A percentile compares a stretch with the other conserved stretches of the same genome.
Evolutionary conservation across 2,888 invertebrate species (phyloP).

Genomic region (Lasioglossum oenotherae): DNA sequence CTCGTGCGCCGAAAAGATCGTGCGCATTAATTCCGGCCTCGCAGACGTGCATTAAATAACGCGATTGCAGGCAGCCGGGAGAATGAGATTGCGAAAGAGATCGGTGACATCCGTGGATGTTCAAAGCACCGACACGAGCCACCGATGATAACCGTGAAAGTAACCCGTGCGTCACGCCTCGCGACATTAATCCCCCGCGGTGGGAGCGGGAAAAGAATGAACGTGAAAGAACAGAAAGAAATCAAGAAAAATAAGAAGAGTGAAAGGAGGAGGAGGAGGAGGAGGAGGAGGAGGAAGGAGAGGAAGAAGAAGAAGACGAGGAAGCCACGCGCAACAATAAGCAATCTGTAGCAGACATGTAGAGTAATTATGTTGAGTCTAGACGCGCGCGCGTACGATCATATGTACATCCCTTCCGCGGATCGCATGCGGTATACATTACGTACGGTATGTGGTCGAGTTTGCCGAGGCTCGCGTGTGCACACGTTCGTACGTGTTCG

Average conservation of each 20-base stretch:
- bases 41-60: slow-evolving; percentile 20
- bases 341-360: slow-evolving; percentile 63
- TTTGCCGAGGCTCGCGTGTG: slow-evolving; percentile 29
- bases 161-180: slow-evolving; percentile 56
- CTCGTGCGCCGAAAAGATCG: neutral
- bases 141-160: slow-evolving; percentile 68
- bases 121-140: slow-evolving; percentile 40
- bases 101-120: slow-evolving; percentile 18
- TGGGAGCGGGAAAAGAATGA: slow-evolving; percentile 10
- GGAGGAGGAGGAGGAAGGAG: neutral
- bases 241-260: neutral
- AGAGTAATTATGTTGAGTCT: slow-evolving; percentile 69
- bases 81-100: slow-evolving; percentile 20
- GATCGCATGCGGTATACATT: slow-evolving; percentile 67
- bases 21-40: neutral
- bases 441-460: slow-evolving; percentile 62
- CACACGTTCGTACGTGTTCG: neutral
- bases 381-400: slow-evolving; percentile 65
- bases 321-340: slow-evolving; percentile 62
- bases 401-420: slow-evolving; percentile 43
- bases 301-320: neutral
- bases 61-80: slow-evolving; percentile 26
- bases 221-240: neutral
- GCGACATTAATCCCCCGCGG: slow-evolving; percentile 59
- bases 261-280: neutral